Evolutionary conservation across 1,140 invertebrate species (phyloP).

Genomic region (Sinonovacula constricta): DNA sequence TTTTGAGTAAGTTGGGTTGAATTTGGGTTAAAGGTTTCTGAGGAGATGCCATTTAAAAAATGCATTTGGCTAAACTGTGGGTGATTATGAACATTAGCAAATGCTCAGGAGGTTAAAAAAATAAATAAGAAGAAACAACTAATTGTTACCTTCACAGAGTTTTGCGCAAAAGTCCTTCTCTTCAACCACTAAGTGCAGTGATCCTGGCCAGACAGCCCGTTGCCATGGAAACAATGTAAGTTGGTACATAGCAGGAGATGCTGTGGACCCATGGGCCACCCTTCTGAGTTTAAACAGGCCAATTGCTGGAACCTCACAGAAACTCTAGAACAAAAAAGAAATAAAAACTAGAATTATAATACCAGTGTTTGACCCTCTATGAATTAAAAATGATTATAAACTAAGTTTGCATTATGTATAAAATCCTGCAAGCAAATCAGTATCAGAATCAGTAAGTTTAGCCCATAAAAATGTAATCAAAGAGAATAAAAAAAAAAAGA

Average conservation of each 20-base stretch:
- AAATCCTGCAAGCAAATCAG: too few relatives aligned
- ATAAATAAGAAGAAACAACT: too few relatives aligned
- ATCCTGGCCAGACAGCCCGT: slow-evolving; percentile 61
- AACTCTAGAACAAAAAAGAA: slow-evolving; percentile 64
- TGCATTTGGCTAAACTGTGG: not conserved
- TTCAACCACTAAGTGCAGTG: slow-evolving; percentile 28
- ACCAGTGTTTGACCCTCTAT: too few relatives aligned
- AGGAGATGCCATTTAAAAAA: not conserved
- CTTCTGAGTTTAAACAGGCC: slow-evolving; percentile 84
- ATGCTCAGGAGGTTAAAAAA: too few relatives aligned
- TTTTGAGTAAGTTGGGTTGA: too few relatives aligned
- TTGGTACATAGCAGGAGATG: too few relatives aligned
- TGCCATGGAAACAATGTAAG: slow-evolving; percentile 72
- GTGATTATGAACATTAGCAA: not conserved
- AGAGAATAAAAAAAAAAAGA: not conserved
- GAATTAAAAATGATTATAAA: too few relatives aligned
- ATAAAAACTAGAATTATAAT: too few relatives aligned
- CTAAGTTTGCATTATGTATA: too few relatives aligned
- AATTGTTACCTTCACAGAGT: slow-evolving; percentile 2
- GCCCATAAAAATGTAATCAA: too few relatives aligned
- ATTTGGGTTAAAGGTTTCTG: too few relatives aligned
- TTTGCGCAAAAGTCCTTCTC: not conserved
- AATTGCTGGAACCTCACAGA: slow-evolving; percentile 86
- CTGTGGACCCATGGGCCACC: not conserved
- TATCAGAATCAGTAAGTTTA: too few relatives aligned